These are phyloP conservation scores for Oryctes rhinoceros DNA, from an alignment of 1,140 invertebrate species.

Conservation along the genomic window DNA sequence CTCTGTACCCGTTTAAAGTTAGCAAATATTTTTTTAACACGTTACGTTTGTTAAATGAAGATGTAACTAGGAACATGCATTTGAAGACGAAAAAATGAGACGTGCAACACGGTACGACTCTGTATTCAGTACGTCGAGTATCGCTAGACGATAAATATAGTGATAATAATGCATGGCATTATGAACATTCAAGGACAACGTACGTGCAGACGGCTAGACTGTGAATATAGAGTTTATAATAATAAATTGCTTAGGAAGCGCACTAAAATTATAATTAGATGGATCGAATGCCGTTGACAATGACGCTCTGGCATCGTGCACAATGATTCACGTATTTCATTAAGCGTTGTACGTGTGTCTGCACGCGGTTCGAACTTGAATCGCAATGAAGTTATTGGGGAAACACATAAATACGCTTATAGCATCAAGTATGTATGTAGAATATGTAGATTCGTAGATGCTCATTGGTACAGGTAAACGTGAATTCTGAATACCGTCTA, in stretches of 20 bases:
- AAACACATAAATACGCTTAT: neutral
- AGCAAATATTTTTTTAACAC: too few relatives aligned
- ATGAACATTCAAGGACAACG: conserved; percentile 24
- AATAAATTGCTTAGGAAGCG: conserved; percentile 32
- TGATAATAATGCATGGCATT: conserved; percentile 20
- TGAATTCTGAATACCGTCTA: neutral
- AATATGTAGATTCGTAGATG: neutral
- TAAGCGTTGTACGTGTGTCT: conserved; percentile 26
- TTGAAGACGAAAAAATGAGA: too few relatives aligned
- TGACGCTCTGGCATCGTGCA: conserved; percentile 9
- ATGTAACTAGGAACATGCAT: too few relatives aligned
- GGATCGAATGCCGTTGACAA: conserved; percentile 31
- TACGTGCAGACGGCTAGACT: conserved; percentile 31
- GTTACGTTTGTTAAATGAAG: too few relatives aligned
- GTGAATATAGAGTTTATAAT: conserved; percentile 16
- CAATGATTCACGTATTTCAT: conserved; percentile 36
- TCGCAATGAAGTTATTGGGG: conserved; percentile 30
- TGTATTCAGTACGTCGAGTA: neutral
- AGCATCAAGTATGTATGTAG: neutral
- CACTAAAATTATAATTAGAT: conserved; percentile 35
- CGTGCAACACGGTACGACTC: neutral
- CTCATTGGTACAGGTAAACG: neutral
- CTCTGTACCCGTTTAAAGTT: too few relatives aligned
- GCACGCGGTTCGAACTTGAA: neutral
- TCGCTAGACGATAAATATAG: conserved; percentile 29